Evolutionary conservation across 2,797 vertebrate genomes (phyloP), one percentile per base, ranked within the genome.

Genomic region (Lagothrix lagotricha): DNA sequence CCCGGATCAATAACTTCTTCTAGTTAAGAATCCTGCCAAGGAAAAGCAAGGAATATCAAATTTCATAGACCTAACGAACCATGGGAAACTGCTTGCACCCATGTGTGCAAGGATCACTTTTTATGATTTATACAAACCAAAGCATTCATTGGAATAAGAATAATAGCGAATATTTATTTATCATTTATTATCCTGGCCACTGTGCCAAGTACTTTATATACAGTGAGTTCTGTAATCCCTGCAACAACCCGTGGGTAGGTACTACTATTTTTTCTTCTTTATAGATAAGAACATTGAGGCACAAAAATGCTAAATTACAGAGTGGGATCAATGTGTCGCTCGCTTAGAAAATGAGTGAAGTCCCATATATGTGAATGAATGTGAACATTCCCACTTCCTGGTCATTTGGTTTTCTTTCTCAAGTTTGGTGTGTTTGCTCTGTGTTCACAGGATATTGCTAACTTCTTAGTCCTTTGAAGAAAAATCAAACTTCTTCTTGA

Each of bases 51-150:
- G 77, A 76, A 90, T 77, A 72, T 97, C 87, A 80, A 77, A 90
- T 98, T 97, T 96, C 95, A 94, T 64, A 96, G 96, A 90, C 92
- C 54, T 88, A 94, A 94, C 7, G 88, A 97, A 95, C 86, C 54
- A 58, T 58, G 95, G 97, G 93, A 97, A 97, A 96, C 75, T 93
- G 95, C 80, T 83, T 92, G 75, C 57, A 90, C 14, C 9, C 79
- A 83, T 98, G 94, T 98, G 97, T 97, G 91, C 97, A 97, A 97
- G 90, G 96, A 96, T 98, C 91, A 95, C 96, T 97, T 97, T 97
- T 98, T 97, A 93, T 96, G 95, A 97, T 97, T 96, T 97, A 97
- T 97, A 94, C 85, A 81, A 97, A 94, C 52, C 57, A 77, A 97
- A 98, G 93, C 52, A n/a, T 80, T 97, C 90, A 95, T 83, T 97